phyloP scores from a whole-genome alignment of 2,113 vertebrate species.

The Tyto alba region DNA sequence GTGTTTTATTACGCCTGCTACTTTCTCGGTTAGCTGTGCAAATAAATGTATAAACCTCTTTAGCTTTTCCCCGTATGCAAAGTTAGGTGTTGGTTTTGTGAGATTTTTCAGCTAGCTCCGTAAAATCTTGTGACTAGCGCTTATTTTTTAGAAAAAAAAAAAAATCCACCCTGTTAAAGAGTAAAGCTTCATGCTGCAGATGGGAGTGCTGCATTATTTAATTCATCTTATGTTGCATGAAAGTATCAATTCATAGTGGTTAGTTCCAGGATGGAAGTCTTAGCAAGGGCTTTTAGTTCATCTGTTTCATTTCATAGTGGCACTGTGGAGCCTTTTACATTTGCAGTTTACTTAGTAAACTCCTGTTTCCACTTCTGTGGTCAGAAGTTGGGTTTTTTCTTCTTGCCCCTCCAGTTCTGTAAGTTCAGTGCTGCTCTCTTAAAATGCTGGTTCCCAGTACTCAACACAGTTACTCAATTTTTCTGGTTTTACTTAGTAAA shows the following conservation, averaged over 20 bases:
- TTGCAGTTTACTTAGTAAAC: background rate
- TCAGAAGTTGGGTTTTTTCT: background rate
- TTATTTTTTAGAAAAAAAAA: background rate
- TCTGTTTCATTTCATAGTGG: background rate
- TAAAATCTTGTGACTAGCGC: background rate
- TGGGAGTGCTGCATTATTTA: background rate
- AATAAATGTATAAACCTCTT: background rate
- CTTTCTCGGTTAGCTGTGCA: background rate
- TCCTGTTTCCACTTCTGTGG: accelerated
- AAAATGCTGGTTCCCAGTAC: background rate
- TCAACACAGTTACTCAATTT: background rate
- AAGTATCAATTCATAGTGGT: background rate
- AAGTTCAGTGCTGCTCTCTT: background rate
- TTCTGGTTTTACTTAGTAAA: background rate
- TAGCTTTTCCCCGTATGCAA: background rate
- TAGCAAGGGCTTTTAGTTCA: accelerated
- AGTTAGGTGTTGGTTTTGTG: background rate
- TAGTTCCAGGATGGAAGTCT: background rate
- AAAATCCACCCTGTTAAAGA: background rate
- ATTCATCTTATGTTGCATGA: background rate
- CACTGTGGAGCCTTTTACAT: background rate
- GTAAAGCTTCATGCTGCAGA: background rate
- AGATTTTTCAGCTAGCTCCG: background rate
- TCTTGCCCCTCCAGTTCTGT: background rate
- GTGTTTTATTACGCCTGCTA: background rate